phyloP scores from a whole-genome alignment of 2,888 invertebrate species.

The Tortrix viridana region DNA sequence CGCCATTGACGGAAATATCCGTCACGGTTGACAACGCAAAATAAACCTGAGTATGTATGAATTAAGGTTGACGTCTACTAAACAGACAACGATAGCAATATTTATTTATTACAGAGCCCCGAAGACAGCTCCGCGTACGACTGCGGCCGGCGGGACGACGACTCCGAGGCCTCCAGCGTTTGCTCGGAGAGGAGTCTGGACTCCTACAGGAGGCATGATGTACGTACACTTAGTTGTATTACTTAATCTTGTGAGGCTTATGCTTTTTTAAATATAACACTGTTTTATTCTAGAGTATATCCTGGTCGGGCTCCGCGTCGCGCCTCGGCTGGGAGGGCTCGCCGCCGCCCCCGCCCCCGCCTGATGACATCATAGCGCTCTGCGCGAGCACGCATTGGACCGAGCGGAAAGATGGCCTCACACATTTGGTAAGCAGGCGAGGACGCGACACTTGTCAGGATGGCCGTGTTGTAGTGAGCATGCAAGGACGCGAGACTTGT shows the following conservation, averaged over 20 bases:
- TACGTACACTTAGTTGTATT: no score
- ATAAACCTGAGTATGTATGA: no score
- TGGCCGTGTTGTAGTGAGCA: no score
- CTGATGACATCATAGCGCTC: constrained; percentile 91
- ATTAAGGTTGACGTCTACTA: no score
- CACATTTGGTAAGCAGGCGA: constrained; percentile 86
- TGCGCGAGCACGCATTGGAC: constrained; percentile 97
- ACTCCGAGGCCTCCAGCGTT: constrained; percentile 97
- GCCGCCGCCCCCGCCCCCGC: constrained; percentile 78
- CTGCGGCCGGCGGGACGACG: constrained; percentile 85
- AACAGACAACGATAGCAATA: no score
- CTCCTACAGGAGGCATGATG: constrained; percentile 92
- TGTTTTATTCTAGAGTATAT: constrained; percentile 86
- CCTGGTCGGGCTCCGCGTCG: constrained; percentile 92
- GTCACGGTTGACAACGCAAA: no score
- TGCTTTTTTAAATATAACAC: neutral
- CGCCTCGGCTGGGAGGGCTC: constrained; percentile 86
- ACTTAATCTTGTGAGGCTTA: no score
- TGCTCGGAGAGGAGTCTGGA: constrained; percentile 96
- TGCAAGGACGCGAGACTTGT: no score
- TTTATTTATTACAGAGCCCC: constrained; percentile 68
- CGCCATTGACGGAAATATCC: no score
- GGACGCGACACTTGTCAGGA: neutral
- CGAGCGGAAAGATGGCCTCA: constrained; percentile 96
- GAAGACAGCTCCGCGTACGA: constrained; percentile 82